These are phyloP conservation scores for Panzeria rudis DNA, from an alignment of 2,888 invertebrate species.

Conservation along the genomic window DNA sequence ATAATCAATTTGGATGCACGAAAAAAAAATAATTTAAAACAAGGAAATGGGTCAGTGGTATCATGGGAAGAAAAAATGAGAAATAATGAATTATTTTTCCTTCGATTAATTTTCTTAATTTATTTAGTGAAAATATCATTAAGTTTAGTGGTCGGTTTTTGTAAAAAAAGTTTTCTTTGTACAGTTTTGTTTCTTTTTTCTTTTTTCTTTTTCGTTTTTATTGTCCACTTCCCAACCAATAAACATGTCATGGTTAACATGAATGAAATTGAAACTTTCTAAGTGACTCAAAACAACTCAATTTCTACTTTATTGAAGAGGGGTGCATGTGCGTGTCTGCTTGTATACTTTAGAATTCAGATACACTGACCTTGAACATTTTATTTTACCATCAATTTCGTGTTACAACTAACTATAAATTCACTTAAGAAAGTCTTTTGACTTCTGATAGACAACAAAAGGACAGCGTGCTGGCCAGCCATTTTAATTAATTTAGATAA, in stretches of 20 bases:
- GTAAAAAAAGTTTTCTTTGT: neutral
- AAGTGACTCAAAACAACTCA: neutral
- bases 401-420: neutral
- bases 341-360: neutral
- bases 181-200: neutral
- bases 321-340: neutral
- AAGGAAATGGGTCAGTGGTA: too few species aligned
- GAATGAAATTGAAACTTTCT: constrained; percentile 33
- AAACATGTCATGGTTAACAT: constrained; percentile 41
- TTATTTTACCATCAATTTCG: neutral
- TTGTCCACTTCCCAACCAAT: constrained; percentile 20
- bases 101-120: constrained; percentile 48
- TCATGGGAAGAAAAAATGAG: too few species aligned
- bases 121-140: constrained; percentile 39
- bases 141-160: constrained; percentile 7
- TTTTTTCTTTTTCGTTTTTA: neutral
- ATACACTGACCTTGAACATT: neutral
- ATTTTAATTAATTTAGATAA: neutral
- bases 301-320: neutral
- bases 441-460: neutral
- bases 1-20: too few species aligned
- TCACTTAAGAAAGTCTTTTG: neutral
- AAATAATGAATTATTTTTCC: neutral
- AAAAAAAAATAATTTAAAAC: too few species aligned
- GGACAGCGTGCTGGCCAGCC: neutral